Evolutionary conservation across 2,888 invertebrate species (phyloP), one percentile per base, ranked within the genome.

Genomic region (Agapostemon virescens): DNA sequence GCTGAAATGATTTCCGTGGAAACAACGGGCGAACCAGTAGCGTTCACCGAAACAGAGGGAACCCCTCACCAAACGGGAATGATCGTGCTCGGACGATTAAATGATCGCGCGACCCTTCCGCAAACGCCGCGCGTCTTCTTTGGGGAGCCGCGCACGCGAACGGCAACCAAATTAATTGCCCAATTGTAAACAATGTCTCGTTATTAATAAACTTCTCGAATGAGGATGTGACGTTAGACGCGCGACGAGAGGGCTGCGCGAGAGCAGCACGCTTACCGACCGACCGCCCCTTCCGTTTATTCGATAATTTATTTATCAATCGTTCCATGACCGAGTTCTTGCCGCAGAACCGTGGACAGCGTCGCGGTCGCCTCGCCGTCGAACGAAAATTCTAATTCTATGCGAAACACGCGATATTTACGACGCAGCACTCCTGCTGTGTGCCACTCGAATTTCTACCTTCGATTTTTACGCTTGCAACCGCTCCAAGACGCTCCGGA

Each of bases 211-310:
- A 90, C 80, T 88, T 86, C 76, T 80, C 72, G 88, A 90, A 90
- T 90, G 90, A 90, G 90, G 90, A 90, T 90, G 90, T 90, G 90
- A 90, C 90, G 90, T 82, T 76, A 80, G 76, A 77, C 73, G 13
- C 33, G 64, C 66, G 70, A 79, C 78, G 69, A 66, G 74, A 84
- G 86, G 84, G 79, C 64, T 49, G 40, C 45, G 33, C 55, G 40
- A 6, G 13, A 55, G 23, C n/a, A 17, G 23, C 40, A 30, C 52
- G 61, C 26, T 45, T 15, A 15, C 72, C 72, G 58, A 36, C 17
- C 36, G 38, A 63, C 33, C 55, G 61, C 40, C 30, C 36, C 13
- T 30, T 55, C n/a, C 26, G 36, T 55, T 45, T 79, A 73, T 40
- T 49, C 40, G 15, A 49, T 30, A 52, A 52, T 45, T 67, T 40